These are phyloP conservation scores for Araneus ventricosus DNA, from an alignment of 1,140 invertebrate species.

Conservation along the genomic window DNA sequence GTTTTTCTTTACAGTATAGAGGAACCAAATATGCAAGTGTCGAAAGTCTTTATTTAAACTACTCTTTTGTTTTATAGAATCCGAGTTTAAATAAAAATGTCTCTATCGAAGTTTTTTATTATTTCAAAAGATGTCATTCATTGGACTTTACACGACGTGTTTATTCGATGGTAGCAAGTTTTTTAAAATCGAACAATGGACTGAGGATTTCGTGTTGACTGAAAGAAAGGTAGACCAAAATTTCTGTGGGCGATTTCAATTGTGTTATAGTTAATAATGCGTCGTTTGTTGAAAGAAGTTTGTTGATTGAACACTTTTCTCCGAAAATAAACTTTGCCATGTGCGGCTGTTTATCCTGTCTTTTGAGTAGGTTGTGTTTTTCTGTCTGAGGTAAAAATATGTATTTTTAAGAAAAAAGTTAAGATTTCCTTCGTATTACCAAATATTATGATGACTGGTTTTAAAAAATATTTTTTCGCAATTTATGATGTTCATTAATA, in stretches of 20 bases:
- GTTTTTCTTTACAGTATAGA: background rate
- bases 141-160: background rate
- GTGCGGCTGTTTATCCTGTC: background rate
- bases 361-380: background rate
- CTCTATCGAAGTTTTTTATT: background rate
- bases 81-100: too few relatives aligned
- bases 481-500: too few relatives aligned
- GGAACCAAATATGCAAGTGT: background rate
- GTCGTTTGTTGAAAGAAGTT: background rate
- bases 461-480: too few relatives aligned
- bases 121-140: background rate
- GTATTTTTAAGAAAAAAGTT: too few relatives aligned
- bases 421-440: too few relatives aligned
- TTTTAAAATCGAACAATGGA: background rate
- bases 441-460: too few relatives aligned
- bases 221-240: background rate
- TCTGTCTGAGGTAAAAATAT: background rate
- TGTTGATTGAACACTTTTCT: background rate
- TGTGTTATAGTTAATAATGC: background rate
- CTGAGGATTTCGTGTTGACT: background rate
- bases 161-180: background rate
- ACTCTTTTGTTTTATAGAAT: background rate
- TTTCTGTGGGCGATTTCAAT: background rate
- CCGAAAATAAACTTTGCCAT: background rate
- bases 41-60: constrained; percentile 4